These are phyloP conservation scores for Actinernus sp. DNA, from an alignment of 92 coral and sea anemone species.

Conservation along the genomic window DNA sequence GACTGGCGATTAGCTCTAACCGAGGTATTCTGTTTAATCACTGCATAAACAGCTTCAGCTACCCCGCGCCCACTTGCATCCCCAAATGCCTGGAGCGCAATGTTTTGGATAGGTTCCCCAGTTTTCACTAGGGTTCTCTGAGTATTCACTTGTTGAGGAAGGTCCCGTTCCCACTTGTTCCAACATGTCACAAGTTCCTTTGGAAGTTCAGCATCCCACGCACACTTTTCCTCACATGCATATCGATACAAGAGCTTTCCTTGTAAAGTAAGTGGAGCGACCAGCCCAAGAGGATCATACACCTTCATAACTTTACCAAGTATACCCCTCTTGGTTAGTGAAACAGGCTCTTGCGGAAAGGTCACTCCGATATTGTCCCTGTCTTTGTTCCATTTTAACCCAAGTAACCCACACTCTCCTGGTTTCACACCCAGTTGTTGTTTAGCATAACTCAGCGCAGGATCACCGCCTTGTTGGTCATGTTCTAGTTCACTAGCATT, in stretches of 20 bases:
- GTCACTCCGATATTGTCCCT: constrained; percentile 26
- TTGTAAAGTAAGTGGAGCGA: constrained; percentile 22
- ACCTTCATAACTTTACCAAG: constrained; percentile 15
- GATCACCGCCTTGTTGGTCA: constrained; percentile 22
- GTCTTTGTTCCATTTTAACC: constrained; percentile 48
- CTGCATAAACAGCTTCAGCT: constrained; percentile 33
- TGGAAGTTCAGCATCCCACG: constrained; percentile 45
- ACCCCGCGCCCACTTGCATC: constrained; percentile 48
- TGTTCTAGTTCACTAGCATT: constrained; percentile 25
- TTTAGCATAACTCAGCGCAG: constrained; percentile 49
- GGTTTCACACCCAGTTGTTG: no score
- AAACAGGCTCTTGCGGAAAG: no score
- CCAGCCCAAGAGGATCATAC: constrained; percentile 65
- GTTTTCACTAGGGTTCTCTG: constrained; percentile 23
- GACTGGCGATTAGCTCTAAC: constrained; percentile 19
- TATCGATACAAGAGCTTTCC: constrained; percentile 57
- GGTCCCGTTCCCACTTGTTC: no score
- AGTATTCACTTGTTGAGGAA: constrained; percentile 3
- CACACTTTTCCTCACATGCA: constrained; percentile 39
- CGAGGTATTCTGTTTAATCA: constrained; percentile 27
- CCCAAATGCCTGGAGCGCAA: no score
- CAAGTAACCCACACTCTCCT: no score
- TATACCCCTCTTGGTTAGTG: constrained; percentile 3
- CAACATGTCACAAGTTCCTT: constrained; percentile 1
- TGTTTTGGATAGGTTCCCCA: constrained; percentile 18